phyloP scores from a whole-genome alignment of 2,797 vertebrate genomes.

The Notoglanidium macrostoma region DNA sequence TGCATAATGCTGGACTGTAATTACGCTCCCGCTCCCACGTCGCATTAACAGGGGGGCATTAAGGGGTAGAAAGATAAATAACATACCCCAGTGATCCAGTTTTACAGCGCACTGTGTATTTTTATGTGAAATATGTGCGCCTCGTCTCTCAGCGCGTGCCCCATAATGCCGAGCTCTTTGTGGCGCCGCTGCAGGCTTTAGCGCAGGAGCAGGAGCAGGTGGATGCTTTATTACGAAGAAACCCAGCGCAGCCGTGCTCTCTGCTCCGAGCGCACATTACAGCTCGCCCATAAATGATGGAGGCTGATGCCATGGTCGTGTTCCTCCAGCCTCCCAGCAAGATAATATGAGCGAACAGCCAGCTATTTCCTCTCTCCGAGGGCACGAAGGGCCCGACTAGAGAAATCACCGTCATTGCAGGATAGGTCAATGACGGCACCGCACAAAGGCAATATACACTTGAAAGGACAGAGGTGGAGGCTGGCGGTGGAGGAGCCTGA shows the following conservation, averaged over 20 bases:
- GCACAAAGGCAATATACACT: slow-evolving; percentile 45
- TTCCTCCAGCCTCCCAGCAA: slow-evolving; percentile 41
- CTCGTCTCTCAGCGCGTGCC: slow-evolving; percentile 12
- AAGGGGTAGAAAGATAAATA: background rate
- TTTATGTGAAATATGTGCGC: slow-evolving; percentile 5
- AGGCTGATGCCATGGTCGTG: slow-evolving; percentile 19
- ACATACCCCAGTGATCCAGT: background rate
- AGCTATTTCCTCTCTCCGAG: slow-evolving; percentile 21
- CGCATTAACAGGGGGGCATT: background rate
- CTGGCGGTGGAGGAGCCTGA: slow-evolving; percentile 39
- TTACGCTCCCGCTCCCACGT: background rate
- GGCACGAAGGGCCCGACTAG: slow-evolving; percentile 33
- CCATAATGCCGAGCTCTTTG: slow-evolving; percentile 37
- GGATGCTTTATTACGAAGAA: slow-evolving; percentile 31
- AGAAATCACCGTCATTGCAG: slow-evolving; percentile 47
- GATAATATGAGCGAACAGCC: slow-evolving; percentile 30
- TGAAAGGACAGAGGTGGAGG: slow-evolving; percentile 52
- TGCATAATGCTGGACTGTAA: background rate
- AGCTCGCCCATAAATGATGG: slow-evolving; percentile 28
- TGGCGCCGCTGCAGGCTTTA: slow-evolving; percentile 27
- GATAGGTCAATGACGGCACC: slow-evolving; percentile 48
- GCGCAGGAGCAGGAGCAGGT: slow-evolving; percentile 22
- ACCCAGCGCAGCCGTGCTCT: slow-evolving; percentile 24
- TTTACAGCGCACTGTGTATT: background rate
- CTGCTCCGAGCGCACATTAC: slow-evolving; percentile 34